Conservation (phyloP, 2,797 vertebrate species). For the Sebastes flavidus region DNA sequence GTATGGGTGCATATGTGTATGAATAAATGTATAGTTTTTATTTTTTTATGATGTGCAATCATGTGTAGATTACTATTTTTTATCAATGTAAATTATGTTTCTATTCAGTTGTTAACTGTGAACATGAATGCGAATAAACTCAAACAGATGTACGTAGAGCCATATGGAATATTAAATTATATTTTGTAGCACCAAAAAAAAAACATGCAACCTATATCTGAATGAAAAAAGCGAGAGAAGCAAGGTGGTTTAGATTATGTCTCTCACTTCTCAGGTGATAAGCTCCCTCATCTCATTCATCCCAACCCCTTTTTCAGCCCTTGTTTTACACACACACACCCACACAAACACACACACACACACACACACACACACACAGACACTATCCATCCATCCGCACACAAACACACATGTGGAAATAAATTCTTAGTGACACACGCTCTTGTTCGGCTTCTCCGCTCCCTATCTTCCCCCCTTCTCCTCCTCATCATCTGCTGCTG, state of each 20-base stretch:
- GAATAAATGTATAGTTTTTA: too few species aligned
- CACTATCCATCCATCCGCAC: slow-evolving; percentile 1
- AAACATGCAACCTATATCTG: neutral
- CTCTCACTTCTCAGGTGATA: neutral
- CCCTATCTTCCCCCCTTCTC: neutral
- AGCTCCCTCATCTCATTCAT: slow-evolving; percentile 37
- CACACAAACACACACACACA: neutral
- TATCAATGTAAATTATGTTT: too few species aligned
- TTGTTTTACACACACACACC: slow-evolving; percentile 7
- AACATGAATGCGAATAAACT: too few species aligned
- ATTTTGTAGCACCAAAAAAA: neutral
- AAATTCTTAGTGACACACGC: slow-evolving; percentile 29
- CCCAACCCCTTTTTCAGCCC: neutral
- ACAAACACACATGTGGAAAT: slow-evolving; percentile 23
- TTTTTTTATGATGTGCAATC: too few species aligned
- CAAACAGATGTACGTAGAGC: neutral
- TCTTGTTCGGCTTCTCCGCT: slow-evolving; percentile 2
- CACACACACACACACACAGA: slow-evolving; percentile 29
- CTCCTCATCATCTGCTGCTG: slow-evolving; percentile 32
- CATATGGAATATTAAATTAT: slow-evolving; percentile 14
- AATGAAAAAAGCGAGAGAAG: neutral
- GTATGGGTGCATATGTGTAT: too few species aligned
- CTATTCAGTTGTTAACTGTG: too few species aligned
- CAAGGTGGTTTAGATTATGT: slow-evolving; percentile 1
- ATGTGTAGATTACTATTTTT: too few species aligned